Base-by-base conservation (phyloP, 2,113 vertebrate species). In the Hippocampus abdominalis region DNA sequence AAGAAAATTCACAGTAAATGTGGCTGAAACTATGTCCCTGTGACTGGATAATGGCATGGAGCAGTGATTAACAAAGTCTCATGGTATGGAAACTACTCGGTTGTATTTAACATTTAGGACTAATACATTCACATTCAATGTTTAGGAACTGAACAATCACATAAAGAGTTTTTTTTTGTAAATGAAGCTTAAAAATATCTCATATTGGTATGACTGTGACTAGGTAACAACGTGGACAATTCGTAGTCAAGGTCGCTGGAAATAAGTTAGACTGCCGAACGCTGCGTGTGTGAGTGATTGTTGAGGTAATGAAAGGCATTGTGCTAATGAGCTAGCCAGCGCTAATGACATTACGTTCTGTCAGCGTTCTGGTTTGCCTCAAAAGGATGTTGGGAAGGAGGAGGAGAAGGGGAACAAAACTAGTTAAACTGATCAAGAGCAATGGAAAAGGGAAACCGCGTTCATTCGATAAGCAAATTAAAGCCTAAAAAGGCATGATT, bases 221-320 rank as follows among this genome's bases (percentile, higher is more conserved):
- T 27, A 4, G 12, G 6, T 32, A 60, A 60, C 57, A 16, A 25
- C 3, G 9, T 3, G 23, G 25, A 15, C 5, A 29, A 15, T 29
- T 59, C 15, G 1, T 18, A 59, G 56, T 16, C 13, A 27, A 59
- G 18, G 15, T 32, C 32, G 15, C 57, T 60, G 27, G 2, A 32
- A 32, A 32, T 60, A 5, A 8, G 71, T 36, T 73, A 59, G 36
- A 56, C 81, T 75, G 76, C 82, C 84, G 81, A 76, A 75, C 83
- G 64, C 70, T 9, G n/a, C 82, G 86, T 68, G 75, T 18, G 20
- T 84, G 87, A 85, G 70, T 79, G 79, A 90, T 87, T 71, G 76
- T 65, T 68, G 66, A 71, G 71, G 75, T 87, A 90, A 90, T 90
- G 83, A 89, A 84, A 88, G 86, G 77, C 76, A 81, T 77, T 84